Evolutionary conservation across 30 jellyfish, hydroid and myxozoan species (phyloP).

Genomic region (Turritopsis rubra): DNA sequence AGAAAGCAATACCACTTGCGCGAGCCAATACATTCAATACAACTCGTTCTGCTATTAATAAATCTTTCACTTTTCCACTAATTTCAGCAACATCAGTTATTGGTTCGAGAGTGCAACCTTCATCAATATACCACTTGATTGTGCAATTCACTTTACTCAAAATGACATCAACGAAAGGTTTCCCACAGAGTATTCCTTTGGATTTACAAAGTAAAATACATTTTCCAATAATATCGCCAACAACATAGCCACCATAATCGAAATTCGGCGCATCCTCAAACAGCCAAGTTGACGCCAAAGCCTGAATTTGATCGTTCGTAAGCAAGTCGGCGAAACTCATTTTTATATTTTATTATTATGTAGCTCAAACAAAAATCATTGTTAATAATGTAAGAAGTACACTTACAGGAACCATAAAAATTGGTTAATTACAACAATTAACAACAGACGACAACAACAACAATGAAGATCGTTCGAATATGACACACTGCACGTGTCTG

Average conservation of each 20-base stretch:
- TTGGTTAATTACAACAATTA: too few relatives aligned
- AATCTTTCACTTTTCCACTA: conserved; percentile 45
- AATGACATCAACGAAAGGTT: conserved; percentile 57
- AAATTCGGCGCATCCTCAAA: conserved; percentile 72
- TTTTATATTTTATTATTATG: too few relatives aligned
- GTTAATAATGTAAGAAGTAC: too few relatives aligned
- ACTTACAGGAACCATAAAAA: too few relatives aligned
- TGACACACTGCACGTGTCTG: background rate
- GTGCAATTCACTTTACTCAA: conserved; percentile 47
- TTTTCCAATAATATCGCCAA: conserved; percentile 56
- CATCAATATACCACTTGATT: conserved; percentile 50
- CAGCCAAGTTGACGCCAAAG: conserved; percentile 46
- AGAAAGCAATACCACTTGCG: conserved; percentile 62
- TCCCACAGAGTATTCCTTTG: conserved; percentile 45
- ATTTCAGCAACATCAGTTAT: conserved; percentile 54
- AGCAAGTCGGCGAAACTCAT: conserved; percentile 24
- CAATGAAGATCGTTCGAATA: background rate
- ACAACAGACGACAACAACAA: too few relatives aligned
- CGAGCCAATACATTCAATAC: conserved; percentile 60
- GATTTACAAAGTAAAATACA: conserved; percentile 75
- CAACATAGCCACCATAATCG: conserved; percentile 84
- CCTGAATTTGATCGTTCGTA: conserved; percentile 16
- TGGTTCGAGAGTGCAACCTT: conserved; percentile 53
- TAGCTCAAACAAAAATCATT: too few relatives aligned
- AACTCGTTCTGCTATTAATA: conserved; percentile 59